Conservation (phyloP, 2,888 invertebrate genomes). For the Cylloceria caligata region DNA sequence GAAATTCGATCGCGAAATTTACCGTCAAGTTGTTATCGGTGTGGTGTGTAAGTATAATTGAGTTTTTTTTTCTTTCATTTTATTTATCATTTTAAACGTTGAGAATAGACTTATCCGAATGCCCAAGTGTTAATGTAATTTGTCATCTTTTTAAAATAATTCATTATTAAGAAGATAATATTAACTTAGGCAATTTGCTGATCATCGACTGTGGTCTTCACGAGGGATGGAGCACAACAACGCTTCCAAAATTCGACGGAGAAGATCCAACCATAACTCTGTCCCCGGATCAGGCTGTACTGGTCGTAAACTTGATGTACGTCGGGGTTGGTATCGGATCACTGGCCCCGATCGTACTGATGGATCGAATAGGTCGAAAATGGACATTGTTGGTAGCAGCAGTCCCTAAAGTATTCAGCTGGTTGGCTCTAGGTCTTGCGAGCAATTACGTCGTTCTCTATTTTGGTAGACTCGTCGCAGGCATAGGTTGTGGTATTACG, state of each 20-base stretch:
- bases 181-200: slow-evolving; percentile 79
- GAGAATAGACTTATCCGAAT: too few relatives aligned
- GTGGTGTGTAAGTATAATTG: slow-evolving; percentile 81
- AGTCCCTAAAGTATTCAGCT: slow-evolving; percentile 80
- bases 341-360: slow-evolving; percentile 78
- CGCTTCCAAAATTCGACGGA: slow-evolving; percentile 79
- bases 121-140: neutral
- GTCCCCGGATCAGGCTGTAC: slow-evolving; percentile 72
- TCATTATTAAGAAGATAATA: slow-evolving; percentile 6
- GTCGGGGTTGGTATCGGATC: slow-evolving; percentile 81
- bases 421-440: slow-evolving; percentile 79
- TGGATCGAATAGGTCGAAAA: slow-evolving; percentile 82
- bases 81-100: neutral
- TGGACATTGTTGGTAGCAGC: slow-evolving; percentile 80
- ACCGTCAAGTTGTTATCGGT: slow-evolving; percentile 81
- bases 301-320: slow-evolving; percentile 80
- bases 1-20: slow-evolving; percentile 80
- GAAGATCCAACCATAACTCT: slow-evolving; percentile 74
- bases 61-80: neutral
- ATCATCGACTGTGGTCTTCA: slow-evolving; percentile 82
- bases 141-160: neutral
- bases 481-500: slow-evolving; percentile 81
- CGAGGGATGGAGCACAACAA: slow-evolving; percentile 83
- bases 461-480: slow-evolving; percentile 78
- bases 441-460: slow-evolving; percentile 73